Base-by-base conservation (phyloP, 1,140 invertebrate species). In the Euura saliciscinereae region DNA sequence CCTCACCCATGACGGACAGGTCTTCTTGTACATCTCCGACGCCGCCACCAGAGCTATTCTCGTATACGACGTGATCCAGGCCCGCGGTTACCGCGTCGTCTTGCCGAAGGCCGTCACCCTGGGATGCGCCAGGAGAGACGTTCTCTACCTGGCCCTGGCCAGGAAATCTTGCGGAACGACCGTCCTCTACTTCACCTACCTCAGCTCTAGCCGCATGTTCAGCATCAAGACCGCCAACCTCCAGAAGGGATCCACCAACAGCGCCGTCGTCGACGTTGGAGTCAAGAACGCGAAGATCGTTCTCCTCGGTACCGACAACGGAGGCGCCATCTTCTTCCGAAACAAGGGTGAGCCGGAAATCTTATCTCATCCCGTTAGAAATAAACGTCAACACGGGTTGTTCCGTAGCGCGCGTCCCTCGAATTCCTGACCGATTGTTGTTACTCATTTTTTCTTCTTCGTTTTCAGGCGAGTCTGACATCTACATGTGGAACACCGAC, bases 401-500 rank as follows among this genome's bases (percentile, higher is more conserved):
- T 28, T 28, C 0, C 28, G 28, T 28, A 28, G 1, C 28, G 28
- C 28, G 28, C 28, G 28, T 28, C 28, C 13, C 6, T 13, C 66
- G 6, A 67, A 8, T 67, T 51, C 3, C 42, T 68, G 43, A 44
- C 4, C 0, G 28, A 43, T 51, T n/a, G 51, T 11, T 43, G 43
- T 46, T 6, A 28, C 28, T 28, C 28, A 66, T 69, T 65, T 65
- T 43, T 44, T 43, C 8, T 44, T 64, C 28, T 28, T 28, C 28
- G 10, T 70, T 71, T 75, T 13, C 67, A 84, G 90, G 90, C n/a
- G 85, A 90, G 71, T 87, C 89, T 2, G 89, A 90, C 71, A 86
- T 92, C 44, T 92, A 90, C 75, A 85, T 90, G 79, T 92, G 91
- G 91, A 88, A 92, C 76, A 88, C 88, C 43, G 87, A 90, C 64